Base-by-base conservation (phyloP, 2,888 invertebrate genomes). In the Megalurothrips usitatus region DNA sequence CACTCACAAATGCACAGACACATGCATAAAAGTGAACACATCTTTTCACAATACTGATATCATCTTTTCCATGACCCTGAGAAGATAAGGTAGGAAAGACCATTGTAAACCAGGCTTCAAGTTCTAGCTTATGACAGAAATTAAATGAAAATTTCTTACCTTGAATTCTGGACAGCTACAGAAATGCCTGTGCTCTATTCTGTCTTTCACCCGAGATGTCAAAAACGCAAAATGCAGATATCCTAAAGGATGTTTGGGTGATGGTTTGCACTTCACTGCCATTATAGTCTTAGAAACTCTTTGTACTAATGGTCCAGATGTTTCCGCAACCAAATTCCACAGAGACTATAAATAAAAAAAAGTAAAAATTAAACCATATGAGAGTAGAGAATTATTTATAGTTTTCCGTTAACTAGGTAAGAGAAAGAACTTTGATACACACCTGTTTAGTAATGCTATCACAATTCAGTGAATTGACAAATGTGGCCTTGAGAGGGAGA, bases 1-100 rank as follows among this genome's bases (percentile, higher is more conserved):
- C 91, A 85, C 92, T 91, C 47, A 91, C 91, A 87, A 93, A 92
- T 78, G 92, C 92, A 87, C 92, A 92, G 79, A 93, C 88, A 85
- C 92, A 93, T 12, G 92, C 91, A 86, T 92, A 93, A 86, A 91
- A 92, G 86, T 93, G 93, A 78, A 92, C 88, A 87, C 93, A 93
- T 84, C 89, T 88, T 83, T 87, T 87, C n/a, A 84, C 85, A 10
- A 80, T 82, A 26, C 84, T 84, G 19, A 82, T 80, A 11, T 79
- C 80, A 68, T 86, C 86, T 28, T 82, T 82, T 83, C 85, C 86
- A 49, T 86, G 85, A 17, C 84, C 85, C 43, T 81, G 11, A 28
- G 11, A 80, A 81, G 47, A 43, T 4, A 4, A 43, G 6, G 34
- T 6, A 6, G 34, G 34, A 43, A 43, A 43, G 34, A 43, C 2